Base-by-base conservation (phyloP, 1,140 invertebrate species). In the Euura lappo region DNA sequence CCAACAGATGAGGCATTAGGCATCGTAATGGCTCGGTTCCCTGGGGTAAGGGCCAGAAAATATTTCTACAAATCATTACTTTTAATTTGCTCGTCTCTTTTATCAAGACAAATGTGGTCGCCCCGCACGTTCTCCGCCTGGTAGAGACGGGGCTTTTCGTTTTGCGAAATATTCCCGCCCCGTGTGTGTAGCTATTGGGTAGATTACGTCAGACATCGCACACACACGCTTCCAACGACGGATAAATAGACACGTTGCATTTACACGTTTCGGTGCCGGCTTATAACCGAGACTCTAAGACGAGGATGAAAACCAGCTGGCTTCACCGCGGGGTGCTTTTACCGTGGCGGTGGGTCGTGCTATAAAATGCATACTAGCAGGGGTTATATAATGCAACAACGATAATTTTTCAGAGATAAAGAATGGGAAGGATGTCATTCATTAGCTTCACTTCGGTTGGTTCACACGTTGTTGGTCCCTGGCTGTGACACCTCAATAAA, bases 31-130 rank as follows among this genome's bases (percentile, higher is more conserved):
- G 84, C 79, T 81, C 76, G 79, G 80, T 82, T 80, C 83, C 83
- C 77, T 78, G 80, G 80, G 83, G 79, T 44, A 60, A 71, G 46
- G 68, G 81, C 80, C 76, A 79, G 77, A 74, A 84, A 86, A 85
- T 85, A 86, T 88, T 88, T 88, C 85, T 86, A 87, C 86, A 86
- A 87, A 88, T 88, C 86, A 88, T 88, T 88, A 88, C 85, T 88
- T 88, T 88, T 88, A 88, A 88, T 88, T 88, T 86, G 82, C 85
- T 81, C 80, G 79, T 84, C 45, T 74, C 83, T 83, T 84, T 85
- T 83, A 85, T 86, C 83, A 86, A 86, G 84, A 86, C 83, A 83
- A 85, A 86, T 84, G 82, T 72, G 64, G 44, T 7, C 28, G 28
- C n/a, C 4, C 43, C 4, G n/a, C 8, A n/a, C 47, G n/a, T 4